Evolutionary conservation across 2,888 invertebrate genomes (phyloP), one percentile per base, ranked within the genome.

Genomic region (Ochropacha duplaris): DNA sequence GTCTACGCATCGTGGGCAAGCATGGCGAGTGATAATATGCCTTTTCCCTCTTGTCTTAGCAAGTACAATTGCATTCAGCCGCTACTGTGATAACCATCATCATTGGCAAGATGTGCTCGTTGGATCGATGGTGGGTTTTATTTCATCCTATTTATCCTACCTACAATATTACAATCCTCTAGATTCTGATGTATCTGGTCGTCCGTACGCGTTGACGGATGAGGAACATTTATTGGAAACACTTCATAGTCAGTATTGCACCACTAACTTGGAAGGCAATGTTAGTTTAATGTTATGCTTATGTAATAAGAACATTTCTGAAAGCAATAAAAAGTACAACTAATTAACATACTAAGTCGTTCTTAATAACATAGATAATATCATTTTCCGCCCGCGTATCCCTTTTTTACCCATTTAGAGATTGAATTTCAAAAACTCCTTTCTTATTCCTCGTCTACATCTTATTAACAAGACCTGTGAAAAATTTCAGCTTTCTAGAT

Each of bases 51-150:
- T 97, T 1, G 59, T 95, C 8, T 68, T 94, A 49, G 96, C 97
- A 1, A 72, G 81, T 5, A 64, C 89, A 49, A 93, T 97, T 54
- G 96, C 96, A 0, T 83, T 96, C 2, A 97, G 96, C 76, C 94
- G 98, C 55, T 96, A 95, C 19, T 96, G 95, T 71, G 98, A 98
- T 84, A 97, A 97, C 83, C 97, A 97, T 83, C 98, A 98, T 86
- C 97, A 98, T 78, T 96, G 96, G 96, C 95, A 97, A 92, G 97
- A 97, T 90, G 95, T 97, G 0, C 71, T 94, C 0, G 94, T 94
- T 28, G 97, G 97, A 1, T 94, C 95, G 22, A 1, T 95, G 0
- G 84, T 97, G 58, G 97, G 97, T 12, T 80, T 94, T 16, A 57
- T 85, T 0, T 79, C 95, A 22, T 94, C 95, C 0, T 96, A 94